Evolutionary conservation across 2,797 vertebrate genomes (phyloP).

Genomic region (Enteromius fasciolatus): DNA sequence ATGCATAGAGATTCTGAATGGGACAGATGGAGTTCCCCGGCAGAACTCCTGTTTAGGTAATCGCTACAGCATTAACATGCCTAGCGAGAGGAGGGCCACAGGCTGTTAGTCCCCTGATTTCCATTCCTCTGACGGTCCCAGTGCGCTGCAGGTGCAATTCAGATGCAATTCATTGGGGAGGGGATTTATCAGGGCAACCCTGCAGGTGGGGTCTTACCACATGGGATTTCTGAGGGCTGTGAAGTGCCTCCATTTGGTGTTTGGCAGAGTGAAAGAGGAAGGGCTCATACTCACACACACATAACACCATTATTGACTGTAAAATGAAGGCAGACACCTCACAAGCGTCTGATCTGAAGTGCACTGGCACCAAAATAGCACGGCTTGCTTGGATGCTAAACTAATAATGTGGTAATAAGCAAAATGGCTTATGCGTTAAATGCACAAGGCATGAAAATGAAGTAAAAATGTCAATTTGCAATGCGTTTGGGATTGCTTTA

Average conservation of each 20-base stretch:
- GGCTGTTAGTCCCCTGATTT: slow-evolving; percentile 44
- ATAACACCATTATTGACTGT: not conserved
- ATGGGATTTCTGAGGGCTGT: not conserved
- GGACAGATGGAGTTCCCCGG: slow-evolving; percentile 31
- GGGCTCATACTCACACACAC: not conserved
- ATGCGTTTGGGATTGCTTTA: not conserved
- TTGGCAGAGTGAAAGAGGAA: not conserved
- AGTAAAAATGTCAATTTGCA: not conserved
- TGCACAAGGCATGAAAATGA: not conserved
- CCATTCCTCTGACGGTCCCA: slow-evolving; percentile 29
- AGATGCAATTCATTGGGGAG: slow-evolving; percentile 35
- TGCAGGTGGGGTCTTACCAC: slow-evolving; percentile 5
- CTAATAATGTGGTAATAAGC: not conserved
- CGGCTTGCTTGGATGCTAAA: not conserved
- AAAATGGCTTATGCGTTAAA: not conserved
- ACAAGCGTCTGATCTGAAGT: not conserved
- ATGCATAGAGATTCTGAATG: not conserved
- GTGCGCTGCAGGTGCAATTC: slow-evolving; percentile 37
- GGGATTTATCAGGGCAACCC: slow-evolving; percentile 40
- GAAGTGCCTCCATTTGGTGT: not conserved
- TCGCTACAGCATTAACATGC: slow-evolving; percentile 34
- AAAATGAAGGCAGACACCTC: not conserved
- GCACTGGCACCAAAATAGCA: not conserved
- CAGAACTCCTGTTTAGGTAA: slow-evolving; percentile 30
- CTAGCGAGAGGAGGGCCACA: slow-evolving; percentile 28